Percentiles rank a stretch among this genome's conserved stretches.
These are phyloP conservation scores for Gadus macrocephalus DNA, from an alignment of 2,113 vertebrate genomes.

Conservation along the genomic window DNA sequence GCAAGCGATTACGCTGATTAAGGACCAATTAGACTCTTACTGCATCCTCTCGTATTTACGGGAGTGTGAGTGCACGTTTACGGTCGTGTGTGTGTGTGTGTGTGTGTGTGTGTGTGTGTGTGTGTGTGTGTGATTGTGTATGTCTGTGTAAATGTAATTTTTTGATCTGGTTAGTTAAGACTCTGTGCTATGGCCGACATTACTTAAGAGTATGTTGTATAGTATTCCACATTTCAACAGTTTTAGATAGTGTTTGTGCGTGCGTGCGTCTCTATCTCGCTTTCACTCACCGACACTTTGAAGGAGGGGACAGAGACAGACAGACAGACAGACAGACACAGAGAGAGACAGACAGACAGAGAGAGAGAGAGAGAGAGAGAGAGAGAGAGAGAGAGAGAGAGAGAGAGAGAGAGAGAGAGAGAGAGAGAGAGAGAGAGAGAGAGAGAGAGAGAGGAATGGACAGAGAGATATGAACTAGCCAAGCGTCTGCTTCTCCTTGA, in stretches of 20 bases:
- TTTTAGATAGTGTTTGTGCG: too few relatives aligned
- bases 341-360: too few relatives aligned
- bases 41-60: conserved; percentile 1
- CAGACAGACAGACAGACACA: too few relatives aligned
- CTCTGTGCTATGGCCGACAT: neutral
- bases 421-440: neutral
- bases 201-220: neutral
- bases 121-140: conserved; percentile 14
- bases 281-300: too few relatives aligned
- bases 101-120: conserved; percentile 6
- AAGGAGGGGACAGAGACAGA: too few relatives aligned
- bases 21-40: neutral
- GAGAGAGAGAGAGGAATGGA: neutral
- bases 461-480: conserved; percentile 37
- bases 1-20: neutral
- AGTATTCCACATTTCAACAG: too few relatives aligned
- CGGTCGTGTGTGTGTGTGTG: conserved; percentile 5
- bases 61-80: neutral
- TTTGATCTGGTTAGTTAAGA: neutral
- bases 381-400: neutral
- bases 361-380: neutral
- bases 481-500: conserved; percentile 45
- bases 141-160: neutral
- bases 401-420: neutral
- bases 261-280: too few relatives aligned